Evolutionary conservation across 2,797 vertebrate genomes (phyloP).

Genomic region (Darevskia mixta): DNA sequence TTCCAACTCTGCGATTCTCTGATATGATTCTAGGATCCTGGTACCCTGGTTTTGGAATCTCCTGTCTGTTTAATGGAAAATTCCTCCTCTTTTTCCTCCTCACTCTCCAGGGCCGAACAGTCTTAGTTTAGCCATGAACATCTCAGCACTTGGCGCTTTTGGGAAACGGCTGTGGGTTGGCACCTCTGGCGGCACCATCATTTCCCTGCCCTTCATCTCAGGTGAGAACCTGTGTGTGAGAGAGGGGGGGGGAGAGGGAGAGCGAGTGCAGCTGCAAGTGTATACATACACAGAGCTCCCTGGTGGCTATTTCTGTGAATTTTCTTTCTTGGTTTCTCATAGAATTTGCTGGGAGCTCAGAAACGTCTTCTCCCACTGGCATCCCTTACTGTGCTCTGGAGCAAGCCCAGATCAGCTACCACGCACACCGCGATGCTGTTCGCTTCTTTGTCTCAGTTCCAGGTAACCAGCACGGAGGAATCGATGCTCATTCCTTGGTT

Average conservation of each 20-base stretch:
- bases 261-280: no score
- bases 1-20: no score
- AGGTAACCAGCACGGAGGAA: conserved; percentile 25
- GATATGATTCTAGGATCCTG: no score
- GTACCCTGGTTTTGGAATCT: no score
- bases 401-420: conserved; percentile 60
- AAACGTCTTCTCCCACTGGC: not conserved
- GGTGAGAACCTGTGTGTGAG: conserved; percentile 30
- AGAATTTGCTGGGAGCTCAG: not conserved
- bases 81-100: not conserved
- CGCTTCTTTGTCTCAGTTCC: conserved; percentile 56
- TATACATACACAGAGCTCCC: not conserved
- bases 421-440: conserved; percentile 59
- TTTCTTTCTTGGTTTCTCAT: not conserved
- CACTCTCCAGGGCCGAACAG: conserved; percentile 32
- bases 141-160: conserved; percentile 50
- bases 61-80: not conserved
- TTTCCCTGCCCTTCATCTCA: conserved; percentile 53
- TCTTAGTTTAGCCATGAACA: conserved; percentile 49
- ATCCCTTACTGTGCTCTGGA: conserved; percentile 51
- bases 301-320: not conserved
- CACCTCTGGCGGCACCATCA: conserved; percentile 49
- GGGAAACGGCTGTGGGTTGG: conserved; percentile 57
- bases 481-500: not conserved
- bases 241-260: rapidly evolving